Base-by-base conservation (phyloP, 2,888 invertebrate genomes). In the Tenthredo scrophulariae region DNA sequence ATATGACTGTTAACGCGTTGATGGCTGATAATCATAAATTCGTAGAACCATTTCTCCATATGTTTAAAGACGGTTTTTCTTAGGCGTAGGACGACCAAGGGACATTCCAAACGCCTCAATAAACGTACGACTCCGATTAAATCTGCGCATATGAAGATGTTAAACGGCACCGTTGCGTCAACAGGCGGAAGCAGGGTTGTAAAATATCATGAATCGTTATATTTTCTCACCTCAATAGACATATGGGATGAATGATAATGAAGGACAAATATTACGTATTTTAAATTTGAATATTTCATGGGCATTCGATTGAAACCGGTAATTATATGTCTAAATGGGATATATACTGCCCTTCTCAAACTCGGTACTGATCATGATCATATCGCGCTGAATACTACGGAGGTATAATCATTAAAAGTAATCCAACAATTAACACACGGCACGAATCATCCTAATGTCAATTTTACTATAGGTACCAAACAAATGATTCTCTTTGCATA, bases 11-110 rank as follows among this genome's bases (percentile, higher is more conserved):
- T 58, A 58, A 37, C 33, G 22, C 80, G 80, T 22, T 58, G 80
- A 80, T 80, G 80, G 50, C 58, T 80, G 80, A 80, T 80, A 58
- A 80, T 80, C 80, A 62, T 80, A 80, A 80, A 80, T 80, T 80
- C 80, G 37, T 80, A 62, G 43, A 40, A n/a, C 50, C 62, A 80
- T 80, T 62, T 62, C 80, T 40, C 80, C 80, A 62, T 40, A 77
- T 77, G 46, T 62, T 29, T 43, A 18, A 29, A 26, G 46, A 50
- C 9, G 40, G 13, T 40, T 80, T 80, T 26, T 80, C n/a, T 33
- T 18, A 62, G 80, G 80, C 80, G 80, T 80, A 80, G 80, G 80
- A 80, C 80, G 80, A 75, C 33, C 33, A 37, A 74, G 80, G 62
- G 37, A 62, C 80, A 80, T 80, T 80, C 62, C 80, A 40, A 80